phyloP scores from a whole-genome alignment of 2,888 invertebrate genomes.

The Apamea crenata region DNA sequence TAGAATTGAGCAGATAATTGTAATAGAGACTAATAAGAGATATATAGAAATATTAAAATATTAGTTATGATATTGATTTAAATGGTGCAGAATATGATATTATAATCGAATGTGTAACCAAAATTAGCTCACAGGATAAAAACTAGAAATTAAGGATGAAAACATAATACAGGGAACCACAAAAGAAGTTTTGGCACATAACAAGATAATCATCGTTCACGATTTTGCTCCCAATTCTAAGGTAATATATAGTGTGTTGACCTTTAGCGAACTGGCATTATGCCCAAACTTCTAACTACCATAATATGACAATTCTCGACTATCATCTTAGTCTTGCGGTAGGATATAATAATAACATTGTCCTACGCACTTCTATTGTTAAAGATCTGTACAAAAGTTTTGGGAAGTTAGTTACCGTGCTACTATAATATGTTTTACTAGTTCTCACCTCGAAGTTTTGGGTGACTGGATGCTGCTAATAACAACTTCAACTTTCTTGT shows the following conservation, averaged over 20 bases:
- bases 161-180: background rate
- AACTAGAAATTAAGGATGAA: background rate
- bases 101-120: background rate
- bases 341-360: constrained; percentile 16
- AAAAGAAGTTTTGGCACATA: constrained; percentile 2
- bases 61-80: background rate
- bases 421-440: background rate
- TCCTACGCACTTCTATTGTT: constrained; percentile 2
- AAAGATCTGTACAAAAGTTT: background rate
- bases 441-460: constrained; percentile 86
- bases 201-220: constrained; percentile 21
- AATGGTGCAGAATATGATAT: background rate
- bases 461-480: constrained; percentile 88
- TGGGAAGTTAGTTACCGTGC: background rate
- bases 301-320: constrained; percentile 27
- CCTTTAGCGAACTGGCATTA: constrained; percentile 26
- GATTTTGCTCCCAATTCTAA: constrained; percentile 21
- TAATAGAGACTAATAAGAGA: background rate
- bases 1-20: background rate
- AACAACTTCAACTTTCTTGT: constrained; percentile 84
- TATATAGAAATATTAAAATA: no score
- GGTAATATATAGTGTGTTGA: constrained; percentile 33
- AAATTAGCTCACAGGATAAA: background rate
- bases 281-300: constrained; percentile 33
- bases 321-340: constrained; percentile 17